Evolutionary conservation across 2,113 vertebrate species (phyloP).

Genomic region (Australoheros scitulus): DNA sequence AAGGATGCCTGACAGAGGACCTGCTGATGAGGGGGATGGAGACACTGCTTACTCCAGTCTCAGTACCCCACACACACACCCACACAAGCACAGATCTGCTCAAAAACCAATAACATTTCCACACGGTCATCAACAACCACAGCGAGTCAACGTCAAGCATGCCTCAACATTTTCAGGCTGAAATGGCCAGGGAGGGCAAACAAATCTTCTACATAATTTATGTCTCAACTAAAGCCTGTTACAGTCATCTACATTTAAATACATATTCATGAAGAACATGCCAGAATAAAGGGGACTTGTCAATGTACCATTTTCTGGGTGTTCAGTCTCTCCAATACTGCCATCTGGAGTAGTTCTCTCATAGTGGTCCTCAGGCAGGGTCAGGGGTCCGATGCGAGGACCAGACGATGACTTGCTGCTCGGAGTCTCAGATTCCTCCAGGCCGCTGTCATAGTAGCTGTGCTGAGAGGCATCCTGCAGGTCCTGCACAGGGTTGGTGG

Average conservation of each 20-base stretch:
- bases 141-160: constrained; percentile 34
- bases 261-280: constrained; percentile 48
- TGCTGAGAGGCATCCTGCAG: constrained; percentile 97
- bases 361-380: constrained; percentile 96
- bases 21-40: constrained; percentile 75
- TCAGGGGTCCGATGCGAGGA: constrained; percentile 93
- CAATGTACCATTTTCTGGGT: constrained; percentile 93
- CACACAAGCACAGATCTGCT: constrained; percentile 41
- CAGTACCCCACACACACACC: constrained; percentile 26
- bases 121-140: constrained; percentile 53
- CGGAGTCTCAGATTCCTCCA: constrained; percentile 98
- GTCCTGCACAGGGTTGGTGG: constrained; percentile 95
- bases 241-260: constrained; percentile 52
- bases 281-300: constrained; percentile 12
- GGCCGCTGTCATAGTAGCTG: constrained; percentile 97
- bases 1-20: constrained; percentile 77
- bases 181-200: constrained; percentile 45
- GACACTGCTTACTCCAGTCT: constrained; percentile 59
- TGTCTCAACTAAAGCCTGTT: constrained; percentile 30
- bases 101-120: constrained; percentile 60
- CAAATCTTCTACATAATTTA: constrained; percentile 36
- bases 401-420: constrained; percentile 98
- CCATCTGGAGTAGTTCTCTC: constrained; percentile 98
- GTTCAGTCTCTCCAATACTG: constrained; percentile 99
- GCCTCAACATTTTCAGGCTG: constrained; percentile 44